These are phyloP conservation scores for Thunnus albacares DNA, from an alignment of 2,797 vertebrate genomes.

Conservation along the genomic window DNA sequence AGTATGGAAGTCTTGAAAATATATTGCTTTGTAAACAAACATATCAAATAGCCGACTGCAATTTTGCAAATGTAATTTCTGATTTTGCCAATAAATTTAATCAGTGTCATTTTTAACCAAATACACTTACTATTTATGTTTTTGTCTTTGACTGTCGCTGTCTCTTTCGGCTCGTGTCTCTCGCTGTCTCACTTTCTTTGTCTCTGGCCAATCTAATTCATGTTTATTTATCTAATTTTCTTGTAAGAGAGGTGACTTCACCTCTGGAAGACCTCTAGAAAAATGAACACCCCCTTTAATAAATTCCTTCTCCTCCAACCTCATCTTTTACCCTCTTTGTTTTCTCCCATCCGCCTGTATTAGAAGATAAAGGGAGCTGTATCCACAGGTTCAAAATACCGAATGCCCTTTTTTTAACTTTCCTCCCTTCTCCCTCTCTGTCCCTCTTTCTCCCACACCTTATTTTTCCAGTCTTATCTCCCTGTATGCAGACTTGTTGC, in stretches of 20 bases:
- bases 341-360: background rate
- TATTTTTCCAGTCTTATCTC: conserved; percentile 42
- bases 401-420: background rate
- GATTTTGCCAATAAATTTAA: conserved; percentile 28
- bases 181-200: conserved; percentile 8
- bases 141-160: conserved; percentile 47
- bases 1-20: conserved; percentile 1
- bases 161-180: conserved; percentile 7
- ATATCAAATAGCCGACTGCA: conserved; percentile 39
- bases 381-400: conserved; percentile 18
- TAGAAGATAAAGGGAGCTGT: conserved; percentile 15
- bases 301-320: background rate
- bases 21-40: conserved; percentile 45
- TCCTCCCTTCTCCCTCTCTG: background rate
- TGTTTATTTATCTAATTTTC: conserved; percentile 45
- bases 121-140: conserved; percentile 35
- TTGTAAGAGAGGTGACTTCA: conserved; percentile 29
- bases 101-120: conserved; percentile 27
- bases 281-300: conserved; percentile 9
- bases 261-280: conserved; percentile 21
- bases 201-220: conserved; percentile 32
- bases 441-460: background rate
- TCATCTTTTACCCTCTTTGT: conserved; percentile 14
- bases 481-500: conserved; percentile 48
- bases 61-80: conserved; percentile 56